phyloP scores from a whole-genome alignment of 2,113 vertebrate genomes.

The Myotis davidii region DNA sequence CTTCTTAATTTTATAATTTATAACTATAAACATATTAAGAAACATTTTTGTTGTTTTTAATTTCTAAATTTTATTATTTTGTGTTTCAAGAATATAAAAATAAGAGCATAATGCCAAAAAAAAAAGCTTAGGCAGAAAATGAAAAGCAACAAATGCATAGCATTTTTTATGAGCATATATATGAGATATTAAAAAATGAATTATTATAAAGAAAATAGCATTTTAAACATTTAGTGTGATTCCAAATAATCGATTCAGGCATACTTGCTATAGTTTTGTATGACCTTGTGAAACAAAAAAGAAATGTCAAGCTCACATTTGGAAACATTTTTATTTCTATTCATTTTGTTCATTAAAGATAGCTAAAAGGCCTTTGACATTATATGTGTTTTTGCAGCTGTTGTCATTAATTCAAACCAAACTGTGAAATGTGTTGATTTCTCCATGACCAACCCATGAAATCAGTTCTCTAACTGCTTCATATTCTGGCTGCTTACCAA shows the following conservation, averaged over 20 bases:
- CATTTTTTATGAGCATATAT: not conserved
- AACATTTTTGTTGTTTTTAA: not conserved
- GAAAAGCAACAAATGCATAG: not conserved
- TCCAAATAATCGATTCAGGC: not conserved
- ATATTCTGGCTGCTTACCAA: slow-evolving; percentile 64
- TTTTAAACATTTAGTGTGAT: not conserved
- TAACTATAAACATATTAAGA: not conserved
- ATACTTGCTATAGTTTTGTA: not conserved
- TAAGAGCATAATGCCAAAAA: not conserved
- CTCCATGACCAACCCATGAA: slow-evolving; percentile 77
- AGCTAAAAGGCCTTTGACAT: slow-evolving; percentile 47
- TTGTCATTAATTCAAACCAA: slow-evolving; percentile 78
- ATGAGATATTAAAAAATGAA: not conserved
- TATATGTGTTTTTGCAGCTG: slow-evolving; percentile 72
- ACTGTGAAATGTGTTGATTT: slow-evolving; percentile 81
- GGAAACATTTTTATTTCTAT: slow-evolving; percentile 60
- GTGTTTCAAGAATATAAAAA: not conserved
- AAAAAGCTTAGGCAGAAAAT: not conserved
- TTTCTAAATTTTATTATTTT: not conserved
- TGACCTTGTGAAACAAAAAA: slow-evolving; percentile 49
- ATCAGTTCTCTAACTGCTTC: slow-evolving; percentile 73
- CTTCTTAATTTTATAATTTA: not conserved
- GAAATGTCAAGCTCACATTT: slow-evolving; percentile 68
- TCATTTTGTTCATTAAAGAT: slow-evolving; percentile 63
- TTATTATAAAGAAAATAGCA: not conserved